phyloP scores from a whole-genome alignment of 2,113 vertebrate species.

The Gallinago undulata region DNA sequence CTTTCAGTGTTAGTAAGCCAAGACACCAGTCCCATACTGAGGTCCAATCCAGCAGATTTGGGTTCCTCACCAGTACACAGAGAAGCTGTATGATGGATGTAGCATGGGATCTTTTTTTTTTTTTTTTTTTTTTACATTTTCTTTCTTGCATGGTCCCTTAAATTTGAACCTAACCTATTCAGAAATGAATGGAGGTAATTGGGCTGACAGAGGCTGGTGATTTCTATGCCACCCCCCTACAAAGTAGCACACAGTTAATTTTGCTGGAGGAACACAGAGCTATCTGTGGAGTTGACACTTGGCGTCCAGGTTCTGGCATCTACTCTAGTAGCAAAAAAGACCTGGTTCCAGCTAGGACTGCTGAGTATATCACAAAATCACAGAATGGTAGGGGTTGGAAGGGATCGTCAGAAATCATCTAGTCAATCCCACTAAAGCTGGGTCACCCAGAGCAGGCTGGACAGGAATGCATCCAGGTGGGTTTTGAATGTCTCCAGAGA shows the following conservation, averaged over 20 bases:
- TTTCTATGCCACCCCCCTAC: background rate
- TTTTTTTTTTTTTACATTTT: background rate
- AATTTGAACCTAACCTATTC: background rate
- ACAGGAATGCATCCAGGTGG: background rate
- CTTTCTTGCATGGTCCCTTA: background rate
- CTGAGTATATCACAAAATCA: background rate
- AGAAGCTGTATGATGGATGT: background rate
- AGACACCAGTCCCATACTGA: background rate
- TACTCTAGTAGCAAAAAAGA: background rate
- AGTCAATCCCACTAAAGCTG: background rate
- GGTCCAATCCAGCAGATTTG: background rate
- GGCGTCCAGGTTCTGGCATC: background rate
- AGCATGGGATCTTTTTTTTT: background rate
- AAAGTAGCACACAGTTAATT: background rate
- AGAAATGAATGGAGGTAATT: background rate
- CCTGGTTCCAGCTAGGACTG: background rate
- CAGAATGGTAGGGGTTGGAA: background rate
- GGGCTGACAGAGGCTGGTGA: background rate
- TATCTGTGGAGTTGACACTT: background rate
- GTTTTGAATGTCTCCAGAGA: background rate
- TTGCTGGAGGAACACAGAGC: background rate
- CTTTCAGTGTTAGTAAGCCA: background rate
- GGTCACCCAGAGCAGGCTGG: background rate
- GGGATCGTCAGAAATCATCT: background rate
- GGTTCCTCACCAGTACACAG: background rate